Conservation (phyloP, 2,797 vertebrate species). For the Hylomyscus alleni region DNA sequence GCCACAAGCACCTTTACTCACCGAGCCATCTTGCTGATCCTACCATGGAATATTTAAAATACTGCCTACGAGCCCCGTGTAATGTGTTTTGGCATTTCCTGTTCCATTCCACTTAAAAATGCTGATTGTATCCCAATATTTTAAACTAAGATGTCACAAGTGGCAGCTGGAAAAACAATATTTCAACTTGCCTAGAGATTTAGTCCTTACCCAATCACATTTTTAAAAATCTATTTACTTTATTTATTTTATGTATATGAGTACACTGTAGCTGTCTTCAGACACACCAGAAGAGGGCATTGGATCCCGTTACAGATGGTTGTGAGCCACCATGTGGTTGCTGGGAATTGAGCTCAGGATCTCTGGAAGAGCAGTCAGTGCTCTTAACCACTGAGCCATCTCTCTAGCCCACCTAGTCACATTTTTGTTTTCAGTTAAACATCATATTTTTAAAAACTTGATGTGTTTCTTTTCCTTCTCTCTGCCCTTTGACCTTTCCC, state of each 20-base stretch:
- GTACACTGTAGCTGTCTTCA: too few relatives aligned
- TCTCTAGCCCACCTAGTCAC: not conserved
- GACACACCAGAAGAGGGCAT: too few relatives aligned
- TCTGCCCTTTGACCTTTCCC: not conserved
- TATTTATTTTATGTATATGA: too few relatives aligned
- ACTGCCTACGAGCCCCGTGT: not conserved
- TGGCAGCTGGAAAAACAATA: not conserved
- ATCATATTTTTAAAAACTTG: not conserved
- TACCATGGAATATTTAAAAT: not conserved
- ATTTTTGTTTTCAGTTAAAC: not conserved
- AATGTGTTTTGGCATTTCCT: not conserved
- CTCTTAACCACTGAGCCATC: too few relatives aligned
- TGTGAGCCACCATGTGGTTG: too few relatives aligned
- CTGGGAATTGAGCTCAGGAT: too few relatives aligned
- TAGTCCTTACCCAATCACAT: not conserved
- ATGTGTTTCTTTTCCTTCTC: not conserved
- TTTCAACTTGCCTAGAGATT: not conserved
- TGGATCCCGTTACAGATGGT: too few relatives aligned
- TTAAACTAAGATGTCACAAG: not conserved
- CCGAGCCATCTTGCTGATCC: not conserved
- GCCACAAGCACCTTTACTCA: not conserved
- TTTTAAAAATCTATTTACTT: too few relatives aligned
- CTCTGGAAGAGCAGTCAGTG: too few relatives aligned
- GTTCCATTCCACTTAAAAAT: not conserved
- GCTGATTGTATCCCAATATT: not conserved